Evolutionary conservation across 2,113 vertebrate species (phyloP), one percentile per base, ranked within the genome.

Genomic region (Theristicus caerulescens): DNA sequence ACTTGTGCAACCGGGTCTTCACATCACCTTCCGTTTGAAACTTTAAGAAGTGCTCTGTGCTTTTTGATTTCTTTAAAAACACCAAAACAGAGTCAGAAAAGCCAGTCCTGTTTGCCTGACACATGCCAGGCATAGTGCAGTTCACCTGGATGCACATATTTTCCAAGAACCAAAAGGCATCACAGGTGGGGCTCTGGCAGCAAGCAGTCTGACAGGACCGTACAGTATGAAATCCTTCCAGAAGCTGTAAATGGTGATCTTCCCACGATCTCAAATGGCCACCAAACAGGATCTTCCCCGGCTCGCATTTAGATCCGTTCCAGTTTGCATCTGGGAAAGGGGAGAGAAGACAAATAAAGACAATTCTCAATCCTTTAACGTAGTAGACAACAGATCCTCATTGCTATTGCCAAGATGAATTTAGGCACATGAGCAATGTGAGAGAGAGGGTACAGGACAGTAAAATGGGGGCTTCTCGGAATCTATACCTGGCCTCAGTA

Each of bases 121-220:
- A 99, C 19, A 4, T 64, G 49, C 90, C 95, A 83, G 97, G 96
- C 58, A 73, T 9, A 9, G 90, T 96, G 96, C 98, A 99, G 93
- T 98, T 95, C 76, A 98, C 97, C 74, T 98, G 98, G 95, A 98
- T 96, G 88, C 98, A 99, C 65, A 94, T 95, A 25, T 96, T 97
- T 81, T 96, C 97, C 92, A 98, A 83, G 91, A 98, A 97, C 98
- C 98, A 98, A 88, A 98, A 97, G 65, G 94, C 98, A 95, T 98
- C 97, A 79, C 98, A 99, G 46, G 93, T 61, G 67, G 96, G 93
- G 71, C 57, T 96, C 93, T 82, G 98, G 96, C 98, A 99, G 96
- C 98, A 99, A 66, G 97, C 82, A 38, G 86, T 31, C 95, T 97
- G 98, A 88, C 98, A 99, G 71, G 98, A 96, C 64, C 57, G 80